Evolutionary conservation across 2,797 vertebrate species (phyloP), one percentile per base, ranked within the genome.

Genomic region (Phrynocephalus guinanensis): DNA sequence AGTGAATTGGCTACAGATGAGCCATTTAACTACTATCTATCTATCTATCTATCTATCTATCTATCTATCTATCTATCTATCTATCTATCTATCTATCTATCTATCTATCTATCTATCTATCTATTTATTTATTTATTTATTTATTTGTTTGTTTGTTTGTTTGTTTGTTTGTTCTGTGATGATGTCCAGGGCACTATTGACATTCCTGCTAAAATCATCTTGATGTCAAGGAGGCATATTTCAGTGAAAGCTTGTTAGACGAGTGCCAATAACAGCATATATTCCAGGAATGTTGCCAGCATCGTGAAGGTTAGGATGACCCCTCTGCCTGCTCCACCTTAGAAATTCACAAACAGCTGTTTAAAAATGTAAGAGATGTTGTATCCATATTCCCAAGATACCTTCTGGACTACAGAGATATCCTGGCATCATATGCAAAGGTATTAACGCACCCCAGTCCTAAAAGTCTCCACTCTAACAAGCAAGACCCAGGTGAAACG

Each of bases 221-320:
- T 89, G 24, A 26, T 89, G 82, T 11, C 89, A 82, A 10, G 72
- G 15, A 60, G 5, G n/a, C 24, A 68, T 77, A 56, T 86, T 85
- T 80, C 2, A 15, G 50, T 50, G 26, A 87, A 77, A 79, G 83
- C 6, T n/a, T 22, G 3, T 30, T 87, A 44, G 38, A 1, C 71
- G 79, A 73, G 16, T 78, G 50, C 44, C 52, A 89, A 76, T 44
- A 87, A 60, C 79, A 91, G 44, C 68, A 26, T 26, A 78, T 66
- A 33, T 38, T 50, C 18, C 28, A 82, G 79, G 80, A 88, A 86
- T 4, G 76, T 80, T 24, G 86, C 5, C 38, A 87, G 18, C 18
- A 9, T 82, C 33, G 87, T 18, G 76, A 84, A 76, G 68, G 15
- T 71, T 84, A 63, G 5, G 85, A 4, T n/a, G 30, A 7, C 20